Conservation (phyloP, 1,140 invertebrate species). For the Phymastichus coffea region DNA sequence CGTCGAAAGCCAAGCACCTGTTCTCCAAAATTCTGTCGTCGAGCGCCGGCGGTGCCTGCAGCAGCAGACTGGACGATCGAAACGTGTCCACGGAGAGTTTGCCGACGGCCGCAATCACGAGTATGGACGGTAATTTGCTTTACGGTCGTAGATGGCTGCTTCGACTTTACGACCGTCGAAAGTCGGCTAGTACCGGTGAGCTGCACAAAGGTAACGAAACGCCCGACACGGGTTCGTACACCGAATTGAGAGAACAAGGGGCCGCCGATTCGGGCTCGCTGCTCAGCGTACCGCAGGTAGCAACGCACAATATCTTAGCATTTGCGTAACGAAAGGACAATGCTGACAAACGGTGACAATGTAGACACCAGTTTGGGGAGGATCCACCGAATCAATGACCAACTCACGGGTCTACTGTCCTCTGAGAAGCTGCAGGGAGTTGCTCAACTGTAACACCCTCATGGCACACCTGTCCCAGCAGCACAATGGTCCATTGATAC, state of each 20-base stretch:
- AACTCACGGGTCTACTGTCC: slow-evolving; percentile 42
- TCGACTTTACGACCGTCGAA: slow-evolving; percentile 38
- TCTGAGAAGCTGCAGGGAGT: slow-evolving; percentile 37
- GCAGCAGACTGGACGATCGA: slow-evolving; percentile 28
- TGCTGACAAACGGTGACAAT: too few species aligned
- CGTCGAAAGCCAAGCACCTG: slow-evolving; percentile 28
- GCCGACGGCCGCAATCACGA: slow-evolving; percentile 17
- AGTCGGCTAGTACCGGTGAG: slow-evolving; percentile 52
- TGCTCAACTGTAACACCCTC: slow-evolving; percentile 33
- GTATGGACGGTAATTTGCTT: slow-evolving; percentile 18
- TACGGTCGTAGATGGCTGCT: slow-evolving; percentile 31
- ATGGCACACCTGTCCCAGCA: slow-evolving; percentile 41
- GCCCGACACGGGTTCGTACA: not conserved
- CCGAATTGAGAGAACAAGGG: not conserved
- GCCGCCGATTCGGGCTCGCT: slow-evolving; percentile 23
- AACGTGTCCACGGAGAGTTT: slow-evolving; percentile 51
- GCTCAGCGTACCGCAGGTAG: slow-evolving; percentile 34
- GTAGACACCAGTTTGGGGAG: slow-evolving; percentile 43
- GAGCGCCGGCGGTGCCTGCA: slow-evolving; percentile 28
- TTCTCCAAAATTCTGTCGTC: slow-evolving; percentile 30
- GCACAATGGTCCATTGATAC: slow-evolving; percentile 42
- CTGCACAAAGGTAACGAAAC: slow-evolving; percentile 31
- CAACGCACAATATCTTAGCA: too few species aligned
- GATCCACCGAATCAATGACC: slow-evolving; percentile 46
- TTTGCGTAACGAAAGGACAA: too few species aligned